Evolutionary conservation across 1,140 invertebrate genomes (phyloP), one percentile per base, ranked within the genome.

Genomic region (Trichonephila inaurata): DNA sequence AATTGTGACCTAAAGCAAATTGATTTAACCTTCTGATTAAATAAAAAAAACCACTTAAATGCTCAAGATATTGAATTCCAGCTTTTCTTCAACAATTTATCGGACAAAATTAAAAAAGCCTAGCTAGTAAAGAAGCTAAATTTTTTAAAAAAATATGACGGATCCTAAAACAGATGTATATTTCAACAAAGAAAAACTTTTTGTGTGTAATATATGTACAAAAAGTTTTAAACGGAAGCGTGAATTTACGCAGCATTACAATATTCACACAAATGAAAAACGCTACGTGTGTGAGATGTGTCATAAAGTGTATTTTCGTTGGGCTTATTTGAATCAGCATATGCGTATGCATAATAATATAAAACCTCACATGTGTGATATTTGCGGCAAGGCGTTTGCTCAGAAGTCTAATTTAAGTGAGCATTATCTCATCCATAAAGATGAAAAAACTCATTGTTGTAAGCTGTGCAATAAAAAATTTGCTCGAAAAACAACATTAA

Each of bases 341-440:
- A 40, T 51, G 7, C 51, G 10, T 12, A 82, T 19, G 6, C 89
- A 91, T 62, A 28, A 58, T 33, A 81, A 88, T 33, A 98, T 98
- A 95, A 98, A 98, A 95, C 98, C 98, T 0, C 98, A 98, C 96
- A 97, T 97, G 2, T 99, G 98, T 96, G 97, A 97, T 10, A 97
- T 98, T 95, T 99, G 98, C 96, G 90, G 18, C 7, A 51, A 51
- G 10, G 7, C 51, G 10, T 51, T 51, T 51, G 10, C 0, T 51
- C 51, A 12, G 51, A 92, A 94, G 81, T 77, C 72, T 40, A 33
- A 93, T 90, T 66, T 94, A 44, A 86, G 94, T 64, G 94, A 94
- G 94, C 98, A 98, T 95, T 97, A 98, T 19, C 96, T 98, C n/a
- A 98, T 98, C 64, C 98, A 98, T 12, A 51, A 51, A 1, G 10